phyloP scores from a whole-genome alignment of 2,888 invertebrate genomes.

The Stenurella melanura region DNA sequence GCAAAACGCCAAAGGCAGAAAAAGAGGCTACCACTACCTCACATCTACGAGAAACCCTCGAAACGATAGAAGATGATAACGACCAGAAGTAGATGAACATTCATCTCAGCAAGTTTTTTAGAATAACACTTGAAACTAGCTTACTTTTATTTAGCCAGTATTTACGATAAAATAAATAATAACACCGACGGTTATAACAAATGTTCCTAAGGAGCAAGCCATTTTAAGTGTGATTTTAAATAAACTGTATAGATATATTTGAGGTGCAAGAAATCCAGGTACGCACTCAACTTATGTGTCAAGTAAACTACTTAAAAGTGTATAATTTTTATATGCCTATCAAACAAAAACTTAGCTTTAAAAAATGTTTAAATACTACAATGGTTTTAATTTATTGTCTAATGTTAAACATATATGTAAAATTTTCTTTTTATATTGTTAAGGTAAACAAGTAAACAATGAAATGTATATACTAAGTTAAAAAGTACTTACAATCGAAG shows the following conservation, averaged over 20 bases:
- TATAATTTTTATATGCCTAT: too few relatives aligned
- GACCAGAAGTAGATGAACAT: constrained; percentile 31
- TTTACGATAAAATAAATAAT: constrained; percentile 8
- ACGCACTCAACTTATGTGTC: too few relatives aligned
- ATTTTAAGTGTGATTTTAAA: constrained; percentile 9
- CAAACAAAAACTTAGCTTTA: too few relatives aligned
- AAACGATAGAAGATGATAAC: constrained; percentile 53
- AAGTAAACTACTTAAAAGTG: too few relatives aligned
- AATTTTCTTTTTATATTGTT: too few relatives aligned
- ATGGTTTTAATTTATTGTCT: too few relatives aligned
- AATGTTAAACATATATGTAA: too few relatives aligned
- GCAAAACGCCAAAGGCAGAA: constrained; percentile 46
- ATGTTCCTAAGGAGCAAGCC: constrained; percentile 1
- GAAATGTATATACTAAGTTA: too few relatives aligned
- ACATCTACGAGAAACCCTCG: constrained; percentile 49
- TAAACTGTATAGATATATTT: background rate
- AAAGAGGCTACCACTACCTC: constrained; percentile 1
- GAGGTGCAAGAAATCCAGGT: too few relatives aligned
- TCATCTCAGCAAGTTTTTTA: background rate
- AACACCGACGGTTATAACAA: background rate
- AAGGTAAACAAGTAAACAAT: too few relatives aligned
- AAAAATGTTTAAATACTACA: too few relatives aligned
- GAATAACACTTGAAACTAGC: constrained; percentile 3
- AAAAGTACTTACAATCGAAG: too few relatives aligned
- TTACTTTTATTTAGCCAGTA: constrained; percentile 15